Evolutionary conservation across 2,113 vertebrate genomes (phyloP), one percentile per base, ranked within the genome.

Genomic region (Zapus hudsonius): DNA sequence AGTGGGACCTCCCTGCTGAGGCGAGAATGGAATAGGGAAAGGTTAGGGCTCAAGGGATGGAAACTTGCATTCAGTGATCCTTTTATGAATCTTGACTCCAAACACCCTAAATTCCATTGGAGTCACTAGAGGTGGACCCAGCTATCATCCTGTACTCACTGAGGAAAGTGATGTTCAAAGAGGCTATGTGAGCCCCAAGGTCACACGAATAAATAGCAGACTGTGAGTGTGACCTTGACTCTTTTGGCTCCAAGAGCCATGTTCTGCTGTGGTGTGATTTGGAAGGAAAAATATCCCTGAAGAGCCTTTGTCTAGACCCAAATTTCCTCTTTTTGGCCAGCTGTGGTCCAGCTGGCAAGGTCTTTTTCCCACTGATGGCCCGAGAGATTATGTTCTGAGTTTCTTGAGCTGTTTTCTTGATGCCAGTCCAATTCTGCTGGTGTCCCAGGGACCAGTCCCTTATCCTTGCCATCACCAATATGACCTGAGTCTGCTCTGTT

Each of bases 61-160:
- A 63, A 55, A 69, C n/a, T 55, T 52, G 5, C 29, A 66, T 61
- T 75, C 76, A 52, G 63, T 40, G 61, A 44, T 38, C 82, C 11
- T 17, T n/a, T 42, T 23, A 5, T 27, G 31, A 36, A 4, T 0
- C 15, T 44, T 57, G 36, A 22, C 31, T 19, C 0, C 0, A 44
- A 84, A 20, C 36, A 16, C 42, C 29, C 36, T 78, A 75, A 74
- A 40, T 59, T 4, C 69, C 7, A 27, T 38, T 22, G 4, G 80
- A 44, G 47, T 19, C 29, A 44, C 25, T n/a, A 57, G 59, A 52
- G 64, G 22, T 19, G 44, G n/a, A 69, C 2, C 3, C 16, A 57
- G 63, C 36, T 23, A 42, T 55, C 44, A 5, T 9, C 23, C 69
- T 38, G 52, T 82, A 7, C 15, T 72, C 47, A 55, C 36, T 17